Evolutionary conservation across 1,140 invertebrate genomes (phyloP).

Genomic region (Meloidogyne hapla): DNA sequence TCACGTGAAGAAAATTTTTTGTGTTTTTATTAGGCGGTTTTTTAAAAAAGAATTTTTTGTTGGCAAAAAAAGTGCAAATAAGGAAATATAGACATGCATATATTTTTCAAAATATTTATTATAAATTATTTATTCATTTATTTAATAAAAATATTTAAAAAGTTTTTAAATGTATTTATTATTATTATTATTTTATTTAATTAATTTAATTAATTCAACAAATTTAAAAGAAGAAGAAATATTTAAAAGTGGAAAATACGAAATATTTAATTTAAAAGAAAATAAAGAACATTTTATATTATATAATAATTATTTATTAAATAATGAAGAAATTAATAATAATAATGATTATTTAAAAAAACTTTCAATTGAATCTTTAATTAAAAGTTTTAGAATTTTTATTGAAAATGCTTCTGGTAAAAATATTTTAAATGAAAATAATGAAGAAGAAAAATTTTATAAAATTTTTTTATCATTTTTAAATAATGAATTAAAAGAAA

Average conservation of each 20-base stretch:
- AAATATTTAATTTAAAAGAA: neutral
- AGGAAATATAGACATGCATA: no score
- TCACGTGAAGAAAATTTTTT: no score
- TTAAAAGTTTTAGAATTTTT: neutral
- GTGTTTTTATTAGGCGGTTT: no score
- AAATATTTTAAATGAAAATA: neutral
- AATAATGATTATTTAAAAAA: slow-evolving; percentile 1
- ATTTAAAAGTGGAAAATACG: neutral
- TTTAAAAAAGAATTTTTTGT: no score
- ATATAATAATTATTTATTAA: neutral
- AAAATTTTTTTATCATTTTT: neutral
- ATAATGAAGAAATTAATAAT: neutral
- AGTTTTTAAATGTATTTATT: neutral
- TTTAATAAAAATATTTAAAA: neutral
- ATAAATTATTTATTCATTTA: no score
- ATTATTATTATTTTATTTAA: neutral
- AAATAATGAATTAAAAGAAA: neutral
- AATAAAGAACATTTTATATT: neutral
- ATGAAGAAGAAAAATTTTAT: neutral
- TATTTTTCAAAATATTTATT: no score
- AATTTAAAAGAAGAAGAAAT: neutral
- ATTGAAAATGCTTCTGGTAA: neutral
- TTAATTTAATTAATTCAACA: neutral
- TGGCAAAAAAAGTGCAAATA: no score
- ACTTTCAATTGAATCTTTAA: neutral